Evolutionary conservation across 2,113 vertebrate genomes (phyloP).

Genomic region (Spermophilus dauricus): DNA sequence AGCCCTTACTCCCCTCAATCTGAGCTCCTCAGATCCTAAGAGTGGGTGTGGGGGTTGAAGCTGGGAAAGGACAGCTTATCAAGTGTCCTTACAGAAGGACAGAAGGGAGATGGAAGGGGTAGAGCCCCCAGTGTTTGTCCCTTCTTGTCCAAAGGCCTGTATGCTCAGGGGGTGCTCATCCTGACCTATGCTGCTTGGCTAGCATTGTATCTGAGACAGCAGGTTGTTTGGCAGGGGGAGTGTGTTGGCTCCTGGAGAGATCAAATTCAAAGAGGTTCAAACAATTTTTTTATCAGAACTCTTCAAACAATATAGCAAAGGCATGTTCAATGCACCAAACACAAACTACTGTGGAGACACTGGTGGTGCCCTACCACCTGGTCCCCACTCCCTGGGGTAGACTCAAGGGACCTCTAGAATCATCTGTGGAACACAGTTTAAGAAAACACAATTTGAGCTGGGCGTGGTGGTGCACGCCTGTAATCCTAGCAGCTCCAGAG

Average conservation of each 20-base stretch:
- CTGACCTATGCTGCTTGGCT: not conserved
- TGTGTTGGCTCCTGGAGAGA: not conserved
- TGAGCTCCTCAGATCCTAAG: not conserved
- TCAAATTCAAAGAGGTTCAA: not conserved
- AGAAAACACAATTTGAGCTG: not conserved
- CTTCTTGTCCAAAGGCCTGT: not conserved
- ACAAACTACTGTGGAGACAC: accelerated
- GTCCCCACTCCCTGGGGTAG: too few relatives aligned
- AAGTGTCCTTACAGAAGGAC: not conserved
- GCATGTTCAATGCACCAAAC: not conserved
- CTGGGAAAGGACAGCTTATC: not conserved
- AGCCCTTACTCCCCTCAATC: not conserved
- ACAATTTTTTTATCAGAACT: not conserved
- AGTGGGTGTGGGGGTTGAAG: not conserved
- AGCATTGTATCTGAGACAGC: not conserved
- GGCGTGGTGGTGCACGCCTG: not conserved
- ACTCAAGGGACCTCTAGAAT: not conserved
- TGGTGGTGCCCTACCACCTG: not conserved
- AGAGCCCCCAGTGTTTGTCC: not conserved
- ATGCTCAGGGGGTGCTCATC: not conserved
- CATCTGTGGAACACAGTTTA: not conserved
- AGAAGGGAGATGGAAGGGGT: not conserved
- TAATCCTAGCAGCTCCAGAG: not conserved
- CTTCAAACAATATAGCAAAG: not conserved
- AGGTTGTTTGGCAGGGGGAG: not conserved